These are phyloP conservation scores for Xiphydria camelus DNA, from an alignment of 2,888 invertebrate species.

Conservation along the genomic window DNA sequence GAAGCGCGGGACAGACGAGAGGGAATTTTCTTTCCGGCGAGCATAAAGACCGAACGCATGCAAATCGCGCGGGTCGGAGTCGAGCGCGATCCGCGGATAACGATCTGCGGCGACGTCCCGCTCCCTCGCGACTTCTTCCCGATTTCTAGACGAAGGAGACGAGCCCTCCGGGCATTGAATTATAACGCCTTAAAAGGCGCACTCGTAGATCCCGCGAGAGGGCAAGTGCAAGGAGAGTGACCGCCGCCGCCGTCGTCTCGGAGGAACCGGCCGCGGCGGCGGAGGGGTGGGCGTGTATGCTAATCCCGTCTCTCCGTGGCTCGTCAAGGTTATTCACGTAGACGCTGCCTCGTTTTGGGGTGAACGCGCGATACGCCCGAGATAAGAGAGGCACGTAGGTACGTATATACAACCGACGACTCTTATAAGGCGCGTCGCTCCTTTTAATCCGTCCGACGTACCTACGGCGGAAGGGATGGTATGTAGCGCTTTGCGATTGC, in stretches of 20 bases:
- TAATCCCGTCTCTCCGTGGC: conserved; percentile 32
- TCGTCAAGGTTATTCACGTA: conserved; percentile 24
- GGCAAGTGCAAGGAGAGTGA: conserved; percentile 29
- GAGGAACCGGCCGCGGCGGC: conserved; percentile 24
- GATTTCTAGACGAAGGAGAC: conserved; percentile 16
- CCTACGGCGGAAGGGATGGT: no score
- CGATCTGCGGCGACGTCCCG: conserved; percentile 21
- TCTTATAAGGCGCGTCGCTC: no score
- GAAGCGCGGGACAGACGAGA: no score
- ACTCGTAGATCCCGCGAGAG: conserved; percentile 14
- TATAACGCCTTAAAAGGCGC: conserved; percentile 29
- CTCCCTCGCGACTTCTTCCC: conserved; percentile 13
- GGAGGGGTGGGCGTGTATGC: no score
- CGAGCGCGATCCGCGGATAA: conserved; percentile 17
- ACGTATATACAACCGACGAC: no score
- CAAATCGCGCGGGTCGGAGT: conserved; percentile 23
- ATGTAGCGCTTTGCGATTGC: no score
- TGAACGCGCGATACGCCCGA: conserved; percentile 1
- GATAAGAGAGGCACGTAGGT: no score
- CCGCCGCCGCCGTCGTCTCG: no score
- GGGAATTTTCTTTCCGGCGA: no score
- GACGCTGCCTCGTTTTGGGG: conserved; percentile 33
- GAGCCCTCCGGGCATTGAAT: conserved; percentile 33
- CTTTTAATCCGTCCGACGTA: no score
- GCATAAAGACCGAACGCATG: conserved; percentile 12